Percentiles rank a stretch among this genome's conserved stretches.
phyloP scores from a whole-genome alignment of 2,113 vertebrate genomes.

The Festucalex cinctus region DNA sequence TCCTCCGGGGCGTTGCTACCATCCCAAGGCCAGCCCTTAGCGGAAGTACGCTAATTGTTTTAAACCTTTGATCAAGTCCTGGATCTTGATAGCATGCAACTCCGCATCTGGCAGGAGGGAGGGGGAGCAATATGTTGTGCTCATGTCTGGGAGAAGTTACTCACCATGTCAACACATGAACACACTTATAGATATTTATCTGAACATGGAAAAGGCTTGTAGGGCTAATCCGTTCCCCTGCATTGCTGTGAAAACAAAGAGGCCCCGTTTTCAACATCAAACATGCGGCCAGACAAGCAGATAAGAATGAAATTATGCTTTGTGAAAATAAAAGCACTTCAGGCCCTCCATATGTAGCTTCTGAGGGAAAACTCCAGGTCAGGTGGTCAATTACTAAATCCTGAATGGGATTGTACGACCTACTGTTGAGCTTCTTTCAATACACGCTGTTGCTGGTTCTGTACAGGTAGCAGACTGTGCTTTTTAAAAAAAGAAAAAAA shows the following conservation, averaged over 20 bases:
- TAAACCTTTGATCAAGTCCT: constrained; percentile 71
- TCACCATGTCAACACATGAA: constrained; percentile 25
- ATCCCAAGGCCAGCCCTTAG: constrained; percentile 53
- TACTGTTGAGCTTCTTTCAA: constrained; percentile 46
- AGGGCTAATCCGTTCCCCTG: constrained; percentile 53
- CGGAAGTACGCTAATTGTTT: constrained; percentile 71
- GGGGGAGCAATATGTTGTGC: constrained; percentile 37
- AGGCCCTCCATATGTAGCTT: constrained; percentile 28
- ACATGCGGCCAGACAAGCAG: constrained; percentile 36
- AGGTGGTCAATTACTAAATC: constrained; percentile 39
- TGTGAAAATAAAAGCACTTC: constrained; percentile 47
- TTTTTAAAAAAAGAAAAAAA: too few species aligned
- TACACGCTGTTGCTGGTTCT: constrained; percentile 64
- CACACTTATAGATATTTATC: constrained; percentile 68
- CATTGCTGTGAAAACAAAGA: constrained; percentile 44
- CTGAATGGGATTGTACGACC: constrained; percentile 24
- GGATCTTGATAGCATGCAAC: constrained; percentile 66
- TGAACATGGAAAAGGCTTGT: constrained; percentile 53
- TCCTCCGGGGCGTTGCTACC: constrained; percentile 44
- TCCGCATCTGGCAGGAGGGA: constrained; percentile 38
- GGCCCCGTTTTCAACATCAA: constrained; percentile 54
- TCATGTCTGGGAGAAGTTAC: constrained; percentile 47
- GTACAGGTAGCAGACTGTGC: constrained; percentile 56
- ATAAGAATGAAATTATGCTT: constrained; percentile 43
- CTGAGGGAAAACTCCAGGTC: background rate